Base-by-base conservation (phyloP, 2,113 vertebrate genomes). In the Quiscalus mexicanus region DNA sequence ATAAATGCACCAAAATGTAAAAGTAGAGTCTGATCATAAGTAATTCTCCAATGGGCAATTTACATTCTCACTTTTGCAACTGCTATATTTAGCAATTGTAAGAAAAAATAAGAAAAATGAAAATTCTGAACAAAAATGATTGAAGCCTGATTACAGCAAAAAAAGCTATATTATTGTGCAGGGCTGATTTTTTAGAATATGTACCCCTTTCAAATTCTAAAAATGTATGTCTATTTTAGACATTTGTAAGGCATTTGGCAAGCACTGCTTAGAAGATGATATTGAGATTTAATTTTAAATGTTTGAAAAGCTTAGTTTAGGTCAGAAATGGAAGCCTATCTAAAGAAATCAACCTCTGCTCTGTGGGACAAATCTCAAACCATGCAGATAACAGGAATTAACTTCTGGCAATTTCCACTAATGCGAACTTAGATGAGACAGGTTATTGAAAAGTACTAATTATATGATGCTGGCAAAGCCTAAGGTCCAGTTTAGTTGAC, bases 151-250 rank as follows among this genome's bases (percentile, higher is more conserved):
- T 84, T 95, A 84, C 55, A 84, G 63, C 9, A 86, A 92, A 90
- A 92, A 90, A 95, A 86, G 16, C 23, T 76, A 84, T 35, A 88
- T 81, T 90, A 89, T 86, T 93, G 33, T 90, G 76, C 31, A 84
- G 59, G 35, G 42, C 2, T 86, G 55, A 47, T 35, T 86, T 94
- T 95, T 95, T 86, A 53, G 55, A 92, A 60, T 86, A 77, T 12
- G 6, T 67, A 41, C 47, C 59, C 79, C 87, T 87, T 95, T 93
- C 75, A 81, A 31, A 92, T 86, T 88, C 93, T 94, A 90, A 94
- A 96, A 86, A 75, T 52, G 22, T n/a, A 14, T 89, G 21, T 75
- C 82, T 96, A 71, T 95, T 96, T 96, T 67, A 90, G 68, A 90
- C 22, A 18, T 88, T 91, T 92, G 27, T 63, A 96, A 84, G 63